These are phyloP conservation scores for Sericinus montela DNA, from an alignment of 2,888 invertebrate genomes.

Conservation along the genomic window DNA sequence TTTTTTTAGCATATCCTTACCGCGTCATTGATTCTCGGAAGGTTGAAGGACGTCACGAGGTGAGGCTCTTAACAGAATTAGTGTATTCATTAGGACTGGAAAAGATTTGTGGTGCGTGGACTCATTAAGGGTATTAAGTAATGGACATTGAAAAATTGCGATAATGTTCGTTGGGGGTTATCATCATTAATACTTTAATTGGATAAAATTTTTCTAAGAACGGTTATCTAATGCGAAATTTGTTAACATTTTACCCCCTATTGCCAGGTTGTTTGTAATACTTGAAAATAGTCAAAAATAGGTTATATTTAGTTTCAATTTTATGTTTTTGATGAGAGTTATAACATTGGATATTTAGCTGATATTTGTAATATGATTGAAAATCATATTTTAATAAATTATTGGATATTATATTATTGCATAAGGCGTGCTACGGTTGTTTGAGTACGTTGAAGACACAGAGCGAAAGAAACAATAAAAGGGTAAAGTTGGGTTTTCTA, in stretches of 20 bases:
- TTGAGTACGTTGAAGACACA: no score
- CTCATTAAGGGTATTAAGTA: slow-evolving; percentile 43
- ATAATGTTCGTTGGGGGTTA: slow-evolving; percentile 38
- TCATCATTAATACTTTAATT: slow-evolving; percentile 42
- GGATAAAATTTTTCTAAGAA: slow-evolving; percentile 8
- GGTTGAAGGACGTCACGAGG: slow-evolving; percentile 50
- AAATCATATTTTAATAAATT: no score
- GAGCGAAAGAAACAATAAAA: no score
- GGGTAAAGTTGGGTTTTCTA: no score
- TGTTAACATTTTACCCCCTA: slow-evolving; percentile 1
- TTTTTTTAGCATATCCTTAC: slow-evolving; percentile 37
- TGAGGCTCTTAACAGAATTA: slow-evolving; percentile 46
- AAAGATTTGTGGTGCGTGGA: slow-evolving; percentile 46
- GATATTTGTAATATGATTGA: no score
- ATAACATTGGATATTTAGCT: no score
- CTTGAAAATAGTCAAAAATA: slow-evolving; percentile 8
- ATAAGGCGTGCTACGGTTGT: no score
- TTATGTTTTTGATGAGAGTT: background rate
- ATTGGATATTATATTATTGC: no score
- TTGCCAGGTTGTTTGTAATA: background rate
- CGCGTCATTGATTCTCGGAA: slow-evolving; percentile 62
- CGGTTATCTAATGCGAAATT: background rate
- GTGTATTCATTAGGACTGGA: slow-evolving; percentile 41
- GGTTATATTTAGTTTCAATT: background rate
- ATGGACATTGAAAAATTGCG: slow-evolving; percentile 50